A percentile compares a stretch with the other conserved stretches of the same genome.
Evolutionary conservation across 2,113 vertebrate genomes (phyloP).

Genomic region (Grantiella picta): DNA sequence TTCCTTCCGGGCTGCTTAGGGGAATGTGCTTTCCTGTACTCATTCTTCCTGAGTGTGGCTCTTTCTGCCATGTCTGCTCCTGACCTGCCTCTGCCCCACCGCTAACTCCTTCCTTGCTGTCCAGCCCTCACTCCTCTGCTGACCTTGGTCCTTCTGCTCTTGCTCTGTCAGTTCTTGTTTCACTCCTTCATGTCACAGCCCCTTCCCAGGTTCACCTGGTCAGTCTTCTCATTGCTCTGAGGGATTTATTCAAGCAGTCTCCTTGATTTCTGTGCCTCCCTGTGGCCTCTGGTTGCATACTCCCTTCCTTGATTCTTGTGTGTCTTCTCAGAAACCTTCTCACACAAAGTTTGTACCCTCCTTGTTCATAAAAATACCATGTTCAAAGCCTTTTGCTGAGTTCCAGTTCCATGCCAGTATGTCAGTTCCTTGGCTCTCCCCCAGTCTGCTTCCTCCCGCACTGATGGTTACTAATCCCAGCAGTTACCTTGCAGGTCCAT

Average conservation of each 20-base stretch:
- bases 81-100: neutral
- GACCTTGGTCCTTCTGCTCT: neutral
- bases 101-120: rapidly evolving
- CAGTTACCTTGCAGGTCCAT: neutral
- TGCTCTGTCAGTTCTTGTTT: neutral
- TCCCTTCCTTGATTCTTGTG: neutral
- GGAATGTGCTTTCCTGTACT: neutral
- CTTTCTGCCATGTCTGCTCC: neutral
- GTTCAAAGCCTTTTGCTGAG: neutral
- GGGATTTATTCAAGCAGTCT: neutral
- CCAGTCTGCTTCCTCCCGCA: neutral
- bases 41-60: neutral
- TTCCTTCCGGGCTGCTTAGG: neutral
- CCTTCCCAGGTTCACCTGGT: neutral
- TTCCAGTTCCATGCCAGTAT: neutral
- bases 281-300: neutral
- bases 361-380: neutral
- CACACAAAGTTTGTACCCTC: neutral
- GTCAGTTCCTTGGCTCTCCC: neutral
- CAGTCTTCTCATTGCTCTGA: neutral
- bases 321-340: neutral
- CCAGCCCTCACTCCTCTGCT: neutral
- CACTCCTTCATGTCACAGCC: neutral
- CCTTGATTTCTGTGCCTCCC: neutral
- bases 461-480: neutral